Conservation (phyloP, 2,113 vertebrate species). For the Pomatorhinus ruficollis region DNA sequence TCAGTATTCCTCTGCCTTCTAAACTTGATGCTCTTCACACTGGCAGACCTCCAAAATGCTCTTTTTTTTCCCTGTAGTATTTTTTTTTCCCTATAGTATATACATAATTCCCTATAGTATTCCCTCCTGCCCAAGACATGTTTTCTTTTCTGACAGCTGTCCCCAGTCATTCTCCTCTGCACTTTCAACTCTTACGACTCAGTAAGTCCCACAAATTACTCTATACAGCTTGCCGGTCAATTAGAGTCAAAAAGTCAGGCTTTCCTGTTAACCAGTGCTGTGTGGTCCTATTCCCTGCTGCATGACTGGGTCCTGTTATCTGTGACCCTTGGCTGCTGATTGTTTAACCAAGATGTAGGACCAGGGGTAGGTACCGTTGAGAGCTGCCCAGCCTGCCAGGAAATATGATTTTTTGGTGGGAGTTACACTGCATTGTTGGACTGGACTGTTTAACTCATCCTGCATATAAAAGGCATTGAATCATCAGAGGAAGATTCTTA, state of each 20-base stretch:
- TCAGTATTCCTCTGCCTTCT: background rate
- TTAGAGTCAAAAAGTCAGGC: background rate
- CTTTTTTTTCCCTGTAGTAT: background rate
- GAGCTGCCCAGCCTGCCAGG: background rate
- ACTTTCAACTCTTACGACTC: background rate
- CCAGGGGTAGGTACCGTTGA: rapidly evolving
- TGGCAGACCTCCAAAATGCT: background rate
- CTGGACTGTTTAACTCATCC: background rate
- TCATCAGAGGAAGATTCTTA: background rate
- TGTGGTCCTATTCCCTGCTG: background rate
- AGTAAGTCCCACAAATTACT: background rate
- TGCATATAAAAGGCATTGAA: background rate
- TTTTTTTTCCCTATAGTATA: background rate
- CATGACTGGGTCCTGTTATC: background rate
- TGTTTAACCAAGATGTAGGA: background rate
- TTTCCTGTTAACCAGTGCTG: background rate
- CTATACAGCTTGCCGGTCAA: background rate
- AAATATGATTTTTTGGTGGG: background rate
- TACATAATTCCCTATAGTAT: rapidly evolving
- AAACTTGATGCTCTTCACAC: background rate
- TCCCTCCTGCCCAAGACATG: background rate
- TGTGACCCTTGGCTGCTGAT: background rate
- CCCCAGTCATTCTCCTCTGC: background rate
- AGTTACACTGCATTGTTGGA: background rate
- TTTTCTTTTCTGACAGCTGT: background rate